Evolutionary conservation across 1,140 invertebrate genomes (phyloP).

Genomic region (Formica exsecta): DNA sequence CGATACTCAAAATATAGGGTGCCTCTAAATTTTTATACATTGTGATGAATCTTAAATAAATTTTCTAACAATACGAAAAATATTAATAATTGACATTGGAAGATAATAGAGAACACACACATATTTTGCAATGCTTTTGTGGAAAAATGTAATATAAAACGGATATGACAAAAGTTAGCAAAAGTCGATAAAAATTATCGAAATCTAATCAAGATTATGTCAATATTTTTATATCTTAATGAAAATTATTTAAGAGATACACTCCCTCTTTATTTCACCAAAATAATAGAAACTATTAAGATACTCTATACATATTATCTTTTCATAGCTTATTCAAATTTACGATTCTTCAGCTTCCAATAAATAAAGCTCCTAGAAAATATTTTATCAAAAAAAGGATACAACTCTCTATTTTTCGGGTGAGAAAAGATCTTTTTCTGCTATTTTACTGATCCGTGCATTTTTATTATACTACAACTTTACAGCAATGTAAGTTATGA

Average conservation of each 20-base stretch:
- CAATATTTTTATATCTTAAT: not conserved
- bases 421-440: not conserved
- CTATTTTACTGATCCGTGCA: conserved; percentile 4
- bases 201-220: no score
- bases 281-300: no score
- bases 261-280: not conserved
- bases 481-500: conserved; percentile 28
- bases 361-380: not conserved
- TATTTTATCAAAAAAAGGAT: conserved; percentile 1
- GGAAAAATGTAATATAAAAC: no score
- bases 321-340: not conserved
- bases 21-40: no score
- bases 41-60: no score
- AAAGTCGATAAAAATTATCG: not conserved
- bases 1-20: no score
- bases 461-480: conserved; percentile 19
- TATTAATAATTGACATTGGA: no score
- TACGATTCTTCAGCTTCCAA: not conserved
- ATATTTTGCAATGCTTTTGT: no score
- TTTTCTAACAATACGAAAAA: no score
- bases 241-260: not conserved
- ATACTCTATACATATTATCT: not conserved
- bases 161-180: no score
- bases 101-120: no score
- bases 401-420: not conserved